Conservation (phyloP, 2,113 vertebrate genomes). For the Hyaena hyaena region DNA sequence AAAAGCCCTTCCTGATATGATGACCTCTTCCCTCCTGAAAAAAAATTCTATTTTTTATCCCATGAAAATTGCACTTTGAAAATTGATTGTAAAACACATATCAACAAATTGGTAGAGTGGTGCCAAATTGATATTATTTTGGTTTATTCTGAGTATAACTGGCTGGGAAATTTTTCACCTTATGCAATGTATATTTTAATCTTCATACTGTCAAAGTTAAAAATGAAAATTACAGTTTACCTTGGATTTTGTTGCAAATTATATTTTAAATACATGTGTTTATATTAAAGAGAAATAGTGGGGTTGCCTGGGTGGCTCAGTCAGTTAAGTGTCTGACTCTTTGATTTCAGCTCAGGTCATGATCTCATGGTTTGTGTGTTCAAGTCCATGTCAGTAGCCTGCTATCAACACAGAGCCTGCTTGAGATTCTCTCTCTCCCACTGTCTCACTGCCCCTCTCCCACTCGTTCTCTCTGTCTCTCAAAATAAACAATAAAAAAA, state of each 20-base stretch:
- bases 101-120: neutral
- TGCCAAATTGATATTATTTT: neutral
- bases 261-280: neutral
- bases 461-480: too few species aligned
- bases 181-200: neutral
- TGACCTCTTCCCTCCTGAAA: neutral
- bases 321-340: too few species aligned
- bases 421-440: too few species aligned
- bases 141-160: constrained; percentile 52
- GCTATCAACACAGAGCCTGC: too few species aligned
- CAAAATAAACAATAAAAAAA: too few species aligned
- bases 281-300: constrained; percentile 45
- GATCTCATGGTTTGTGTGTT: too few species aligned
- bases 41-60: neutral
- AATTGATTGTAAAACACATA: constrained; percentile 10
- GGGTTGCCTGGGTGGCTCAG: too few species aligned
- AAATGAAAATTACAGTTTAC: constrained; percentile 37
- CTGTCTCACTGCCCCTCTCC: too few species aligned
- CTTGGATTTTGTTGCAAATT: constrained; percentile 31
- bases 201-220: constrained; percentile 36
- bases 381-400: too few species aligned
- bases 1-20: neutral
- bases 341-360: too few species aligned
- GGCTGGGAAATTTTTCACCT: neutral
- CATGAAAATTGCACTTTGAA: constrained; percentile 35